phyloP scores from a whole-genome alignment of 1,140 invertebrate genomes.

The Meloidogyne floridensis region DNA sequence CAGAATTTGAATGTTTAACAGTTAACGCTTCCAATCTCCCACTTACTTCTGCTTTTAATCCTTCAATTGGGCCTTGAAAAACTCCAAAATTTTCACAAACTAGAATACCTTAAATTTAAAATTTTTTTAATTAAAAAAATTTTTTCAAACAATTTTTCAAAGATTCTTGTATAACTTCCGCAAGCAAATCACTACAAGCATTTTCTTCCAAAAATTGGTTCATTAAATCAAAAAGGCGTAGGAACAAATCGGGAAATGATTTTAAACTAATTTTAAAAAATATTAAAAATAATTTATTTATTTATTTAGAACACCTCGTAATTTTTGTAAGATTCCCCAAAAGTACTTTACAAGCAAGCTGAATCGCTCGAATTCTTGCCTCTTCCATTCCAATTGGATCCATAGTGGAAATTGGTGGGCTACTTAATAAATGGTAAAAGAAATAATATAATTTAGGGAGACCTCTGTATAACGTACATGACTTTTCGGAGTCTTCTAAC shows the following conservation, averaged over 20 bases:
- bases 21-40: conserved; percentile 3
- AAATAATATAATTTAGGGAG: no score
- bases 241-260: conserved; percentile 82
- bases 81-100: conserved; percentile 28
- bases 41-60: conserved; percentile 20
- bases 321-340: conserved; percentile 41
- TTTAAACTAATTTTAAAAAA: conserved; percentile 50
- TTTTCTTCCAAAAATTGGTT: conserved; percentile 82
- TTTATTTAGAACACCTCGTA: conserved; percentile 3
- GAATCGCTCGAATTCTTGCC: conserved; percentile 80
- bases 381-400: conserved; percentile 68
- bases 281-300: neutral
- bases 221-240: conserved; percentile 82
- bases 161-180: conserved; percentile 91
- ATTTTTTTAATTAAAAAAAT: conserved; percentile 72
- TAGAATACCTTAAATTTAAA: conserved; percentile 80
- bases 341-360: conserved; percentile 83
- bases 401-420: conserved; percentile 68
- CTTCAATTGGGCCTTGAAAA: conserved; percentile 15
- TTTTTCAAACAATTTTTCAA: conserved; percentile 76
- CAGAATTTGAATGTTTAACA: neutral
- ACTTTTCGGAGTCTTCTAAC: no score
- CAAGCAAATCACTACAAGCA: conserved; percentile 68
- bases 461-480: no score
- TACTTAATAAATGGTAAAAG: neutral